Conservation (phyloP, 2,888 invertebrate genomes). For the Chironomus tentans region DNA sequence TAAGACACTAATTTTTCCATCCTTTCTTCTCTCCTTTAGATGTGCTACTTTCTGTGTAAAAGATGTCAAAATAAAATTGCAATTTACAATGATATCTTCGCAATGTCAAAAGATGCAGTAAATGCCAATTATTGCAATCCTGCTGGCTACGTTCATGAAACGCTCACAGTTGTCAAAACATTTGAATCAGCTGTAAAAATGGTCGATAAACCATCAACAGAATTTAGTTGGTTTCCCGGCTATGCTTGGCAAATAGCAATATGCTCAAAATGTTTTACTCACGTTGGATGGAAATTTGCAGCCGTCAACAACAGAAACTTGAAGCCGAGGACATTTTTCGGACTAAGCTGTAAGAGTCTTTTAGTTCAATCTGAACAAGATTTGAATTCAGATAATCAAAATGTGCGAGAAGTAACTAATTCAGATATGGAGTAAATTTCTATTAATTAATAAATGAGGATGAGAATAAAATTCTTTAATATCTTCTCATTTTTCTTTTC, state of each 20-base stretch:
- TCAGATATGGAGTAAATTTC: too few species aligned
- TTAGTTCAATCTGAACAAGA: constrained; percentile 33
- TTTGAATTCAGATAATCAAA: background rate
- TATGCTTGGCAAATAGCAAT: constrained; percentile 73
- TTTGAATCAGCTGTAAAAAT: constrained; percentile 44
- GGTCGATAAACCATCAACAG: constrained; percentile 50
- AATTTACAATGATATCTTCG: constrained; percentile 60
- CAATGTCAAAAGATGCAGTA: constrained; percentile 61
- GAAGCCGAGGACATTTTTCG: constrained; percentile 61
- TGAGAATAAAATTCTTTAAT: too few species aligned
- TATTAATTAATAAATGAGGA: too few species aligned
- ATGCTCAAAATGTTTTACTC: constrained; percentile 56
- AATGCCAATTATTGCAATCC: constrained; percentile 73
- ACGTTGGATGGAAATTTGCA: constrained; percentile 77
- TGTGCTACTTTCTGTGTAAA: constrained; percentile 49
- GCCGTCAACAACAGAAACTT: constrained; percentile 48
- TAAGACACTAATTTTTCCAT: too few species aligned
- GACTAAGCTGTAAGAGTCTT: constrained; percentile 53
- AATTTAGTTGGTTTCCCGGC: constrained; percentile 76
- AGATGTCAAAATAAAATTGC: constrained; percentile 49
- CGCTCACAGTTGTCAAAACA: constrained; percentile 56
- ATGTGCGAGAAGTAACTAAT: too few species aligned
- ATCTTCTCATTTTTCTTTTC: too few species aligned
- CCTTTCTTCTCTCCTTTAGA: constrained; percentile 34
- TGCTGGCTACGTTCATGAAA: constrained; percentile 70